Percentiles rank a stretch among this genome's conserved stretches.
phyloP scores from a whole-genome alignment of 2,797 vertebrate genomes.

The Sphenodon punctatus region DNA sequence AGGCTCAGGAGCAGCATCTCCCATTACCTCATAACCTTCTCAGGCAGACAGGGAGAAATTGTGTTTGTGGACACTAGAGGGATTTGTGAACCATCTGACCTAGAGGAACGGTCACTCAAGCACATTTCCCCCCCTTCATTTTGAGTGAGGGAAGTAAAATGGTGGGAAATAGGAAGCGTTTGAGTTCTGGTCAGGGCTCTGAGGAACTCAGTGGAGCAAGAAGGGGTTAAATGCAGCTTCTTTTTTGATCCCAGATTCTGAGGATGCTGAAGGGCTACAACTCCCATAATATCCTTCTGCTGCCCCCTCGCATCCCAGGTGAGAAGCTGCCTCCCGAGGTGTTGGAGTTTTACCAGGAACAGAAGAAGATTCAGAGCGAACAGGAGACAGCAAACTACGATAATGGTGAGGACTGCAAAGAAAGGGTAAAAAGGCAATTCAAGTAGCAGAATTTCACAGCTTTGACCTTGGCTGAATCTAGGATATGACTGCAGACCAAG shows the following conservation, averaged over 20 bases:
- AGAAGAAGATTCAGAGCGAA: conserved; percentile 58
- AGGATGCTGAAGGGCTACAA: conserved; percentile 79
- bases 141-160: too few relatives aligned
- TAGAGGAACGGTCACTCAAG: too few relatives aligned
- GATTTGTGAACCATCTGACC: background rate
- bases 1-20: background rate
- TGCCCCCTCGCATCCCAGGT: conserved; percentile 83
- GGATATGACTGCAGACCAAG: background rate
- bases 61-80: background rate
- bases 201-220: too few relatives aligned
- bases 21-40: background rate
- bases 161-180: too few relatives aligned
- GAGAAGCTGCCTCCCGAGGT: conserved; percentile 84
- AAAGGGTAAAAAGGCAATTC: background rate
- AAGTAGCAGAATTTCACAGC: background rate
- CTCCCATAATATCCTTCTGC: conserved; percentile 75
- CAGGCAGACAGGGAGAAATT: background rate
- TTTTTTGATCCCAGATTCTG: conserved; percentile 75
- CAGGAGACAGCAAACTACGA: conserved; percentile 33
- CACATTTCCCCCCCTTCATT: too few relatives aligned
- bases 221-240: background rate
- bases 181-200: too few relatives aligned
- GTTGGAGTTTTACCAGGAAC: conserved; percentile 79
- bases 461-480: background rate
- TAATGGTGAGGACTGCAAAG: conserved; percentile 33